Percentiles rank a stretch among this genome's conserved stretches.
Evolutionary conservation across 1,140 invertebrate genomes (phyloP).

Genomic region (Pseudomyrmex pallidus): DNA sequence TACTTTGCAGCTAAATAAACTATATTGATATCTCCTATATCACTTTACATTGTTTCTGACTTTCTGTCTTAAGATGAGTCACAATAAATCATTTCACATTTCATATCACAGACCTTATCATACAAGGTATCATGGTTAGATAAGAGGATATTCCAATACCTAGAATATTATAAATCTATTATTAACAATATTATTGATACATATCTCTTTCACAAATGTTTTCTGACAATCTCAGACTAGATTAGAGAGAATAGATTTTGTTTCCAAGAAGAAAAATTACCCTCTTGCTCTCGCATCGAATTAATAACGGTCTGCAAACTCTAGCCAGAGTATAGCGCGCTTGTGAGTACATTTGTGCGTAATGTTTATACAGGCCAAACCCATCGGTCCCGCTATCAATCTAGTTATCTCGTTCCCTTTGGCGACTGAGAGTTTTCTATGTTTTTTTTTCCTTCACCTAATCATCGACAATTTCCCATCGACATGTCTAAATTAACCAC

Average conservation of each 20-base stretch:
- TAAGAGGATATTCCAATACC: slow-evolving; percentile 37
- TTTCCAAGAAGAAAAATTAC: neutral
- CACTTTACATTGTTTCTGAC: slow-evolving; percentile 54
- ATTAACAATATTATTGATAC: neutral
- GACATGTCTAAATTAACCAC: neutral
- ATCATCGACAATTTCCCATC: neutral
- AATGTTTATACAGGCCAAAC: slow-evolving; percentile 29
- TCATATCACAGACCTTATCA: slow-evolving; percentile 42
- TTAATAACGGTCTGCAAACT: neutral
- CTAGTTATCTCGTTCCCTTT: slow-evolving; percentile 30
- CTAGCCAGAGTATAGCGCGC: too few species aligned
- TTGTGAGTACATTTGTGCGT: neutral
- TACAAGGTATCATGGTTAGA: slow-evolving; percentile 34
- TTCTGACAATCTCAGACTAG: neutral
- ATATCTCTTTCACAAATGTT: neutral
- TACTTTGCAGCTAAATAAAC: slow-evolving; percentile 46
- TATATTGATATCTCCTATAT: neutral
- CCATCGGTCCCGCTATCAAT: neutral
- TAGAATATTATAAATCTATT: slow-evolving; percentile 27
- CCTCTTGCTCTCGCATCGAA: neutral
- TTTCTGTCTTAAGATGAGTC: slow-evolving; percentile 46
- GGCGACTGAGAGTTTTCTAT: neutral
- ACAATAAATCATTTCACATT: neutral
- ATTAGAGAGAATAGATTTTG: too few species aligned
- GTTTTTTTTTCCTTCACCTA: neutral